Conservation (phyloP, 2,113 vertebrate genomes). For the Paracyprichromis sp. region DNA sequence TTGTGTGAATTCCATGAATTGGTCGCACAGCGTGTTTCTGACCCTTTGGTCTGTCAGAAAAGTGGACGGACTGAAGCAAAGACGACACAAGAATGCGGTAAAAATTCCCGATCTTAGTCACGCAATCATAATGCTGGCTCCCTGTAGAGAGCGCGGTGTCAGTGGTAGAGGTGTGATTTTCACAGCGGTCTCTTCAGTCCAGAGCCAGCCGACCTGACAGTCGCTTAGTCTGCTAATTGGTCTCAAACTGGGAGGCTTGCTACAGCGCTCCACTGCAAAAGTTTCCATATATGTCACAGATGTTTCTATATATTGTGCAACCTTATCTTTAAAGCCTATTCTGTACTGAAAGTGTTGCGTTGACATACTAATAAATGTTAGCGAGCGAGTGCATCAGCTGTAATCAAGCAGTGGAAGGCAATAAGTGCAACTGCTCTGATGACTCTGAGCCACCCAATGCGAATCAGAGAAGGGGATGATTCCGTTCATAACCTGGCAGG, state of each 20-base stretch:
- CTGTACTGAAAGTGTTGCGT: not conserved
- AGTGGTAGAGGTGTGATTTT: constrained; percentile 57
- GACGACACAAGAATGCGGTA: not conserved
- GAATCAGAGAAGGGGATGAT: not conserved
- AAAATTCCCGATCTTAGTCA: not conserved
- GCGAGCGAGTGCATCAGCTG: not conserved
- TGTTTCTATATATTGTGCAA: not conserved
- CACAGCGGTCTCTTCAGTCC: constrained; percentile 35
- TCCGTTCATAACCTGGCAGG: constrained; percentile 7
- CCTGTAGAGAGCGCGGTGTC: constrained; percentile 35
- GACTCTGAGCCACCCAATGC: not conserved
- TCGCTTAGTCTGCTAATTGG: constrained; percentile 58
- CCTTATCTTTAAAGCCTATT: not conserved
- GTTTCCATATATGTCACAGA: constrained; percentile 21
- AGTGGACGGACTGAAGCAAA: constrained; percentile 17
- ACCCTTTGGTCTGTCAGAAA: constrained; percentile 27
- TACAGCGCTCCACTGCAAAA: not conserved
- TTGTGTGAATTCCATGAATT: constrained; percentile 10
- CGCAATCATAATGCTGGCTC: not conserved
- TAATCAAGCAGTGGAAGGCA: not conserved
- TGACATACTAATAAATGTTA: not conserved
- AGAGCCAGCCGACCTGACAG: constrained; percentile 42
- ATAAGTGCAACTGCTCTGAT: not conserved
- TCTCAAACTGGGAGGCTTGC: constrained; percentile 40
- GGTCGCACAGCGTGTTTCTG: constrained; percentile 16